These are phyloP conservation scores for Fregetta grallaria DNA, from an alignment of 2,113 vertebrate species.

Conservation along the genomic window DNA sequence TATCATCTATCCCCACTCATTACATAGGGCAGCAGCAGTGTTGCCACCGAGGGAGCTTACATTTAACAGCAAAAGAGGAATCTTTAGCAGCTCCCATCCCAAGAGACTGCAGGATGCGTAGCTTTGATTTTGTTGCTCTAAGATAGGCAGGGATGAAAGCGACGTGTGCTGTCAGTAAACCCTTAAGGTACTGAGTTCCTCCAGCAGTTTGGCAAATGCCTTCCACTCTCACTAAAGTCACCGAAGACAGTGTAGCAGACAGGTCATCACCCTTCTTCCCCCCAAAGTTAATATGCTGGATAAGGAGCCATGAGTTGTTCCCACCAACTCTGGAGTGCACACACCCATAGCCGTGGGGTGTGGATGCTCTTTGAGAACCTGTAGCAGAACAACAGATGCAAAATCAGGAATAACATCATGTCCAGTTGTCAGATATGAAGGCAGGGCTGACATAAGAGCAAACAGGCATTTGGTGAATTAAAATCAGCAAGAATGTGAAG, in stretches of 20 bases:
- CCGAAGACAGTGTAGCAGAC: not conserved
- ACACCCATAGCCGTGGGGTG: not conserved
- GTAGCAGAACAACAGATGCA: not conserved
- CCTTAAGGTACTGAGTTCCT: not conserved
- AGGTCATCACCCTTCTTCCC: not conserved
- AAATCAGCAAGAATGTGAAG: not conserved
- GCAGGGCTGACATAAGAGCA: not conserved
- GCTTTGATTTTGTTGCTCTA: constrained; percentile 44
- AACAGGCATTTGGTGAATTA: not conserved
- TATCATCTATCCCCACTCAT: not conserved
- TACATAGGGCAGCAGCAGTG: not conserved
- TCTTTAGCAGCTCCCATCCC: constrained; percentile 1
- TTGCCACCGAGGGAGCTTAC: constrained; percentile 18
- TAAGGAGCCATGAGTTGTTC: not conserved
- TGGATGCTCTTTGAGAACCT: not conserved
- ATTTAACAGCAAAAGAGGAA: constrained; percentile 14
- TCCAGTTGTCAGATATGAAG: not conserved
- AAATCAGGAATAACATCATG: not conserved
- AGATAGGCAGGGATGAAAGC: constrained; percentile 47
- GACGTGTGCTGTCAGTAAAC: not conserved
- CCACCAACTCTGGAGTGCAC: not conserved
- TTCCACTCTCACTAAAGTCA: not conserved
- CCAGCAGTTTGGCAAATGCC: not conserved
- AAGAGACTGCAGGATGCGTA: not conserved
- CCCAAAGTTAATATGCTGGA: not conserved